Evolutionary conservation across 2,113 vertebrate species (phyloP).

Genomic region (Connochaetes taurinus): DNA sequence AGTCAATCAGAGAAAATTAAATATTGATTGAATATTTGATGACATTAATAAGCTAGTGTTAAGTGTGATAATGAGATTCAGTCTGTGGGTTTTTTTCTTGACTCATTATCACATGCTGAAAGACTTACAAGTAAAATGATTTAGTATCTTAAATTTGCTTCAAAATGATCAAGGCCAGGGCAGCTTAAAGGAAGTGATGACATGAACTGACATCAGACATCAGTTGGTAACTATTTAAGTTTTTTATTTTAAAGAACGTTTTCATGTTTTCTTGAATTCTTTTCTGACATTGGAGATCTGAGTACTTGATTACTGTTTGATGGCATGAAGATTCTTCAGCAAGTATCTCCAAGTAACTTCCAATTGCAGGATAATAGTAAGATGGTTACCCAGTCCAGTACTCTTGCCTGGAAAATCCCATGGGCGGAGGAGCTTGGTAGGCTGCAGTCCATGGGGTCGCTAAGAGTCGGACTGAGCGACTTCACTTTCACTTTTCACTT

Average conservation of each 20-base stretch:
- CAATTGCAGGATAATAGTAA: background rate
- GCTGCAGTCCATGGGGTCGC: no score
- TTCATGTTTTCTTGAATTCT: background rate
- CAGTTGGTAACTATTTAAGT: background rate
- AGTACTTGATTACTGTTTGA: background rate
- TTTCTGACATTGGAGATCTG: background rate
- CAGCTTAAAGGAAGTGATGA: background rate
- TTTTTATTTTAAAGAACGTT: background rate
- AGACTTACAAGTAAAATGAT: background rate
- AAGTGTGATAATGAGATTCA: background rate
- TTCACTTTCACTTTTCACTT: no score
- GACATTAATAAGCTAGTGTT: background rate
- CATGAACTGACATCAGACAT: background rate
- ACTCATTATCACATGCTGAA: background rate
- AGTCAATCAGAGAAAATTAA: background rate
- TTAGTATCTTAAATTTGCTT: background rate
- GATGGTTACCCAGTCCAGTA: background rate
- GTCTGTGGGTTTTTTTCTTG: background rate
- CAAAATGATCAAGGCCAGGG: background rate
- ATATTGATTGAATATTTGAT: background rate
- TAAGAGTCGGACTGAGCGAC: accelerated
- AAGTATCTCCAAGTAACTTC: background rate
- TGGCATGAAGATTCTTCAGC: background rate
- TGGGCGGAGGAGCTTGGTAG: no score
- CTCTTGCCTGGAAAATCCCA: no score